These are phyloP conservation scores for Dendrolimus houi DNA, from an alignment of 2,888 invertebrate genomes.

Conservation along the genomic window DNA sequence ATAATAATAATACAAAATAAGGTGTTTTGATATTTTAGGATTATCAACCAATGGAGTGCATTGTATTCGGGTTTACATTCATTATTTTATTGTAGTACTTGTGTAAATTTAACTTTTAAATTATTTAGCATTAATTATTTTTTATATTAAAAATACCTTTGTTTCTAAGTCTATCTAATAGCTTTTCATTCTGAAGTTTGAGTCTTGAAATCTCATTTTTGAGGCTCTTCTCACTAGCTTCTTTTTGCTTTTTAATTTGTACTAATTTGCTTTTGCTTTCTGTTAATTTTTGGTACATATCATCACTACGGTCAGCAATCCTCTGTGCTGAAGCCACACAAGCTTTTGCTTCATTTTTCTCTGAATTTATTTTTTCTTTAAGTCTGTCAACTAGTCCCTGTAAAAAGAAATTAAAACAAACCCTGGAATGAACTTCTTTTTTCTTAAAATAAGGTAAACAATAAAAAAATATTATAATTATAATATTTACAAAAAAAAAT, in stretches of 20 bases:
- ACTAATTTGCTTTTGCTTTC: slow-evolving; percentile 43
- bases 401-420: slow-evolving; percentile 6
- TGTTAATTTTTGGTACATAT: slow-evolving; percentile 38
- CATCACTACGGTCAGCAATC: slow-evolving; percentile 55
- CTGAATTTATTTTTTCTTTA: slow-evolving; percentile 42
- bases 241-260: slow-evolving; percentile 54
- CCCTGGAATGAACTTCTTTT: not conserved
- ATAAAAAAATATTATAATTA: not conserved
- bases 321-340: slow-evolving; percentile 62
- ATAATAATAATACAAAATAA: no score
- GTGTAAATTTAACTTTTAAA: no score
- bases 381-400: slow-evolving; percentile 40
- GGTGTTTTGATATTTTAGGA: no score
- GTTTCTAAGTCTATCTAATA: slow-evolving; percentile 45
- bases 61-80: no score
- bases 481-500: not conserved
- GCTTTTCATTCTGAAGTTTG: slow-evolving; percentile 55
- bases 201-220: slow-evolving; percentile 51
- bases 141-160: slow-evolving; percentile 33
- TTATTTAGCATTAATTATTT: no score
- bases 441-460: not conserved
- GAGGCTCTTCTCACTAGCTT: slow-evolving; percentile 44
- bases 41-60: no score
- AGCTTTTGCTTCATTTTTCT: slow-evolving; percentile 58
- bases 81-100: no score